These are phyloP conservation scores for Miltochrista miniata DNA, from an alignment of 2,888 invertebrate genomes.

Conservation along the genomic window DNA sequence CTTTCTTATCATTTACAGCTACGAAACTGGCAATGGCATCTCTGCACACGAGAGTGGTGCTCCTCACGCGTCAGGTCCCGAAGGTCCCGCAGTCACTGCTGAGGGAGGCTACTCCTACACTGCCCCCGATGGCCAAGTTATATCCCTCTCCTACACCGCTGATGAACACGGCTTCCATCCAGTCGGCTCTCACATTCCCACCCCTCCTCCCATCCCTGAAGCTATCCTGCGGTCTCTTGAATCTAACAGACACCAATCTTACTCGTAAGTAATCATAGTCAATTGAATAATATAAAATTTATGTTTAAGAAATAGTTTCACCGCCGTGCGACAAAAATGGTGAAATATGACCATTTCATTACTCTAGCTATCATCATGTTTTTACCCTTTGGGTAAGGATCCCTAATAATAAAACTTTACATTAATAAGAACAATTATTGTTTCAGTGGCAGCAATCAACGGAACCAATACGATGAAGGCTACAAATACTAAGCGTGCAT, in stretches of 20 bases:
- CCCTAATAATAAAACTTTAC: too few species aligned
- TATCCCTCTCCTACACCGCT: slow-evolving; percentile 85
- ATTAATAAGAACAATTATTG: too few species aligned
- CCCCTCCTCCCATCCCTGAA: slow-evolving; percentile 83
- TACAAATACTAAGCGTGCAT: too few species aligned
- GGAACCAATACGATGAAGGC: too few species aligned
- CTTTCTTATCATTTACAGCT: slow-evolving; percentile 46
- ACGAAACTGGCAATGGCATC: slow-evolving; percentile 86
- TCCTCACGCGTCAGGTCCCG: slow-evolving; percentile 76
- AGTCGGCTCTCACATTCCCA: slow-evolving; percentile 81
- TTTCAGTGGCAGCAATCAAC: too few species aligned
- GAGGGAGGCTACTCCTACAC: slow-evolving; percentile 86
- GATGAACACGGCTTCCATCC: slow-evolving; percentile 88
- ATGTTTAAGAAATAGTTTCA: too few species aligned
- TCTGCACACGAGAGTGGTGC: slow-evolving; percentile 80
- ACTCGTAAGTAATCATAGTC: slow-evolving; percentile 47
- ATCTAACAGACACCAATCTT: slow-evolving; percentile 59
- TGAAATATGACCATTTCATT: too few species aligned
- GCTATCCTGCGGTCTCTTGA: slow-evolving; percentile 78
- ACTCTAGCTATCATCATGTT: too few species aligned
- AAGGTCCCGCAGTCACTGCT: slow-evolving; percentile 76
- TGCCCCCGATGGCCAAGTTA: slow-evolving; percentile 85
- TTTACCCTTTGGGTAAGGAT: too few species aligned
- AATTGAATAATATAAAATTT: background rate
- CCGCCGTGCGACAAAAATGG: too few species aligned